Conservation (phyloP, 2,888 invertebrate genomes). For the Laspeyria flexula region DNA sequence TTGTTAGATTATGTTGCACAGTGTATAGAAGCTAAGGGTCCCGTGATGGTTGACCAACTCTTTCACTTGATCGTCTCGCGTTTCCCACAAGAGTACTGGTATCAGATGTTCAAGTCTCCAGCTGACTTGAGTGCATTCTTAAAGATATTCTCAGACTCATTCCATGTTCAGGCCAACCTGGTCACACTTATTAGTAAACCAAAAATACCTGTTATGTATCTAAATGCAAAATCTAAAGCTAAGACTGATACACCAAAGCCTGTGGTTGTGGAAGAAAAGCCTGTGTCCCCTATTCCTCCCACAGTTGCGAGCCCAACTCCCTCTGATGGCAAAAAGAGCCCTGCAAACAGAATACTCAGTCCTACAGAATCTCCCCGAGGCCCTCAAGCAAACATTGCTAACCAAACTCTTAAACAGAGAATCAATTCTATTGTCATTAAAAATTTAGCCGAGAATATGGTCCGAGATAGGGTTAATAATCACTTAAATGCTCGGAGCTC, state of each 20-base stretch:
- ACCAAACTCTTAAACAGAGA: slow-evolving; percentile 94
- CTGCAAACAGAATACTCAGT: slow-evolving; percentile 82
- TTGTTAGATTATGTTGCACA: slow-evolving; percentile 93
- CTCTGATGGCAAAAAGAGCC: slow-evolving; percentile 76
- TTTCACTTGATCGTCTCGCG: slow-evolving; percentile 92
- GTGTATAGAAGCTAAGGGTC: slow-evolving; percentile 92
- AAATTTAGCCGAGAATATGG: slow-evolving; percentile 94
- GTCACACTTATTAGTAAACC: slow-evolving; percentile 93
- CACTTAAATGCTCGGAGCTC: slow-evolving; percentile 76
- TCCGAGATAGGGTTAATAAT: slow-evolving; percentile 79
- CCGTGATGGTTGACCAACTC: slow-evolving; percentile 94
- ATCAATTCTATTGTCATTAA: slow-evolving; percentile 95
- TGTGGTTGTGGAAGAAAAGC: slow-evolving; percentile 73
- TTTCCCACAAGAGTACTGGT: slow-evolving; percentile 92
- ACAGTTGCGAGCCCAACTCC: slow-evolving; percentile 76
- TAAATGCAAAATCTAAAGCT: slow-evolving; percentile 80
- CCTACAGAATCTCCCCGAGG: slow-evolving; percentile 81
- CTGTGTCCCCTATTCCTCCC: slow-evolving; percentile 69
- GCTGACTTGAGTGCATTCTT: slow-evolving; percentile 96
- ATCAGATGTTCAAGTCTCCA: slow-evolving; percentile 95
- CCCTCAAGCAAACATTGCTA: slow-evolving; percentile 84
- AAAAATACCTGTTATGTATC: slow-evolving; percentile 88
- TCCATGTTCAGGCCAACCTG: slow-evolving; percentile 96
- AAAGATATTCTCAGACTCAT: slow-evolving; percentile 97
- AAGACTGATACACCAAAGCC: slow-evolving; percentile 84